These are phyloP conservation scores for Epistrophe grossulariae DNA, from an alignment of 2,888 invertebrate species.

Conservation along the genomic window DNA sequence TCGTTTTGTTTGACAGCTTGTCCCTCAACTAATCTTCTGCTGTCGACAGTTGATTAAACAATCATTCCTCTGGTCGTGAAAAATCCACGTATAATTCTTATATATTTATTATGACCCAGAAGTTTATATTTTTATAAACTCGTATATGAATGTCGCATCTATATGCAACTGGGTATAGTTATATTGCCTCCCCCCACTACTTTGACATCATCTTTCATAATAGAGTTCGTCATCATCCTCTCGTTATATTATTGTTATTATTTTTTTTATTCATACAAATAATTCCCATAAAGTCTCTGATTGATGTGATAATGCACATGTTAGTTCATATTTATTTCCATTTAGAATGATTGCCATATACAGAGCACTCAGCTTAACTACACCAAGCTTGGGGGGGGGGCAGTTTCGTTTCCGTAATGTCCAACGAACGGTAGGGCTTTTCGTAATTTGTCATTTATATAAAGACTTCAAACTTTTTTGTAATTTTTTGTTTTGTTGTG, in stretches of 20 bases:
- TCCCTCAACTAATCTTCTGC: slow-evolving; percentile 3
- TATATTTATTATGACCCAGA: neutral
- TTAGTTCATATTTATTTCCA: neutral
- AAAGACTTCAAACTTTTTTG: neutral
- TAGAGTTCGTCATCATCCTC: neutral
- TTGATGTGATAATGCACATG: slow-evolving; percentile 13
- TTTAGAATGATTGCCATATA: neutral
- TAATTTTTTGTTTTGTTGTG: neutral
- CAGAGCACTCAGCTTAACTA: neutral
- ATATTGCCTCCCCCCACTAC: neutral
- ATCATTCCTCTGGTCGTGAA: neutral
- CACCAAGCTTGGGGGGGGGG: neutral
- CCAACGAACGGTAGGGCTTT: neutral
- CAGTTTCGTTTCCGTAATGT: neutral
- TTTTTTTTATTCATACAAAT: neutral
- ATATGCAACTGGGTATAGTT: neutral
- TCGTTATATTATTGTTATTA: neutral
- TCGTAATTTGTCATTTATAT: slow-evolving; percentile 7
- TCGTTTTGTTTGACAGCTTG: slow-evolving; percentile 9
- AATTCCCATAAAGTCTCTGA: slow-evolving; percentile 8
- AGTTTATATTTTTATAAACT: neutral
- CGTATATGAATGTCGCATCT: neutral
- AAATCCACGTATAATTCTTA: neutral
- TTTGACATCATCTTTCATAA: neutral
- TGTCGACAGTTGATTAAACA: slow-evolving; percentile 15